Conservation (phyloP, 2,113 vertebrate species). For the Garra rufa region DNA sequence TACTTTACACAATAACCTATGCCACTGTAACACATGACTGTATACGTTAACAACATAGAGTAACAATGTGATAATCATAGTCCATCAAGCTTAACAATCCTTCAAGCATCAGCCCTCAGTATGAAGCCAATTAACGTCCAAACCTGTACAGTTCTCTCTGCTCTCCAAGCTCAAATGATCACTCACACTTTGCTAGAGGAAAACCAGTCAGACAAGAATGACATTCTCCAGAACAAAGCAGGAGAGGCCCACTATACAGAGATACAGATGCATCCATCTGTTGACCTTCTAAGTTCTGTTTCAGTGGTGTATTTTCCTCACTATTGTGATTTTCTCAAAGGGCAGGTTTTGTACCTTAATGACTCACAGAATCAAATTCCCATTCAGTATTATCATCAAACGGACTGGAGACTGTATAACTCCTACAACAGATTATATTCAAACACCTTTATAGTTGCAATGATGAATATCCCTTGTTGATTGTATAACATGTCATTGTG, state of each 20-base stretch:
- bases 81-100: not conserved
- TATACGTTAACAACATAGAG: not conserved
- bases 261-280: constrained; percentile 11
- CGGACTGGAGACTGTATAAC: not conserved
- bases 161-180: not conserved
- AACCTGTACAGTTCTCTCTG: not conserved
- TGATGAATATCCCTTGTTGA: not conserved
- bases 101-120: not conserved
- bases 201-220: constrained; percentile 44
- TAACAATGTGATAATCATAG: not conserved
- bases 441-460: not conserved
- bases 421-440: not conserved
- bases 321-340: not conserved
- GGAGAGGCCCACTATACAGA: not conserved
- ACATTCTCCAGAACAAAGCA: constrained; percentile 33
- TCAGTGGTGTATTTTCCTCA: not conserved
- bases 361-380: not conserved
- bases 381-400: not conserved
- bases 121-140: not conserved
- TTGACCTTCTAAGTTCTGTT: constrained; percentile 27
- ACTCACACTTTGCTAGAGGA: not conserved
- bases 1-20: not conserved
- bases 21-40: not conserved
- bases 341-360: not conserved
- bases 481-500: not conserved